These are phyloP conservation scores for Yasuhikotakia modesta DNA, from an alignment of 2,797 vertebrate genomes.

Conservation along the genomic window DNA sequence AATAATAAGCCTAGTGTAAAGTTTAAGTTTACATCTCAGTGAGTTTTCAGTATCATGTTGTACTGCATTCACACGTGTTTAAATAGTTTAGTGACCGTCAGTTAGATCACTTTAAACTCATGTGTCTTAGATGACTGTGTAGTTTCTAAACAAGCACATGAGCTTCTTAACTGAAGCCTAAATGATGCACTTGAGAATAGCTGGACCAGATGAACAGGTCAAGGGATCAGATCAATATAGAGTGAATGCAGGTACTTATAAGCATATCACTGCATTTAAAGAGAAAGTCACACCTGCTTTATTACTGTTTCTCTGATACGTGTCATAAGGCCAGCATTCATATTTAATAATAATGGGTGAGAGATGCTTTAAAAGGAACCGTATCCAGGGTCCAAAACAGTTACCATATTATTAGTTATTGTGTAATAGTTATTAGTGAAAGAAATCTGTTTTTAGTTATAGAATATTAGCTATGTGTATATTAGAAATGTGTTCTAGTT, in stretches of 20 bases:
- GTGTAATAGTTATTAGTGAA: too few species aligned
- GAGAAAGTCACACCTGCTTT: conserved; percentile 29
- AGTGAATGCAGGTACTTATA: conserved; percentile 24
- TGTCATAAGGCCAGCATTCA: conserved; percentile 25
- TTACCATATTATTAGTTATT: too few species aligned
- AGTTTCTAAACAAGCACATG: not conserved
- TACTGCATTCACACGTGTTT: not conserved
- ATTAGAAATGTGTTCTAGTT: too few species aligned
- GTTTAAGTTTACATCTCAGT: not conserved
- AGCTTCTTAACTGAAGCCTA: conserved; percentile 4
- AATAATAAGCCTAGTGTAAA: too few species aligned
- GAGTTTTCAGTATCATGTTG: not conserved
- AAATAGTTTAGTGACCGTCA: not conserved
- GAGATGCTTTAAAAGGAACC: conserved; percentile 3
- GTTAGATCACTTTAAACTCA: not conserved
- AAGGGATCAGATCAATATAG: conserved; percentile 41
- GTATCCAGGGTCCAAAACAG: conserved; percentile 3
- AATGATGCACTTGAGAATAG: conserved; percentile 31
- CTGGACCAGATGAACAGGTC: conserved; percentile 7
- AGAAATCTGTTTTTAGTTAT: too few species aligned
- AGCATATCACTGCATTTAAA: conserved; percentile 8
- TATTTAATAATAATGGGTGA: conserved; percentile 20
- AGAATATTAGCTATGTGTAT: too few species aligned
- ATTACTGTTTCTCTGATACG: conserved; percentile 15
- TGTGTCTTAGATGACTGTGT: not conserved